These are phyloP conservation scores for Drosophila fulvimacula DNA, from an alignment of 2,888 invertebrate species.

Conservation along the genomic window DNA sequence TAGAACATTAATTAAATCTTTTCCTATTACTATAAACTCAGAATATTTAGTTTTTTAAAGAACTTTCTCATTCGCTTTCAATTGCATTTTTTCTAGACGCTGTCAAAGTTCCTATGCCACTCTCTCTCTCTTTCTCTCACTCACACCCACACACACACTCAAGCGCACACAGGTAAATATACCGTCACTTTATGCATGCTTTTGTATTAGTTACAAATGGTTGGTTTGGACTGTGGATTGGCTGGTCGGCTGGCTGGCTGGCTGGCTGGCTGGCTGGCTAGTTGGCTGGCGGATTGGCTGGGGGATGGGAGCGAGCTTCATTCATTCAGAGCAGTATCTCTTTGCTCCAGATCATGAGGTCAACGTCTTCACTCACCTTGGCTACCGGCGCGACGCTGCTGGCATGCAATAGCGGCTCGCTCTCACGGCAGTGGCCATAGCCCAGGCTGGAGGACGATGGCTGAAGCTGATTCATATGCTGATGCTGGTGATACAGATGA, in stretches of 20 bases:
- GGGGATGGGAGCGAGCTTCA: background rate
- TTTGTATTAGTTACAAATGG: slow-evolving; percentile 45
- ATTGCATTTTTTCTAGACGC: background rate
- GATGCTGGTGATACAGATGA: slow-evolving; percentile 61
- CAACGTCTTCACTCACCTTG: slow-evolving; percentile 83
- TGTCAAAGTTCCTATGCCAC: background rate
- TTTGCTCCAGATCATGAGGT: slow-evolving; percentile 73
- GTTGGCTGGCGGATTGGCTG: background rate
- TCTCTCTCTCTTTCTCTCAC: background rate
- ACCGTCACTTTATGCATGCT: slow-evolving; percentile 17
- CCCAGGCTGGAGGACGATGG: slow-evolving; percentile 75
- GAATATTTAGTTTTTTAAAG: background rate
- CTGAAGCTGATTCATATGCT: slow-evolving; percentile 51
- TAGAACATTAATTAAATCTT: too few species aligned
- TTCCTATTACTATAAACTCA: too few species aligned
- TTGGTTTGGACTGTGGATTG: slow-evolving; percentile 6
- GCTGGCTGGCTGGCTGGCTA: background rate
- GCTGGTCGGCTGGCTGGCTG: slow-evolving; percentile 4
- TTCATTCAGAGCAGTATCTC: slow-evolving; percentile 73
- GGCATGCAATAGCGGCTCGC: slow-evolving; percentile 85
- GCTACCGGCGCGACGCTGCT: slow-evolving; percentile 82
- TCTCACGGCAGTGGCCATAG: slow-evolving; percentile 84
- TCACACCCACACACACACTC: background rate
- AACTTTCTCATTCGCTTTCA: background rate
- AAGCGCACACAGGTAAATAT: slow-evolving; percentile 2